Evolutionary conservation across 2,113 vertebrate genomes (phyloP).

Genomic region (Paratilapia polleni): DNA sequence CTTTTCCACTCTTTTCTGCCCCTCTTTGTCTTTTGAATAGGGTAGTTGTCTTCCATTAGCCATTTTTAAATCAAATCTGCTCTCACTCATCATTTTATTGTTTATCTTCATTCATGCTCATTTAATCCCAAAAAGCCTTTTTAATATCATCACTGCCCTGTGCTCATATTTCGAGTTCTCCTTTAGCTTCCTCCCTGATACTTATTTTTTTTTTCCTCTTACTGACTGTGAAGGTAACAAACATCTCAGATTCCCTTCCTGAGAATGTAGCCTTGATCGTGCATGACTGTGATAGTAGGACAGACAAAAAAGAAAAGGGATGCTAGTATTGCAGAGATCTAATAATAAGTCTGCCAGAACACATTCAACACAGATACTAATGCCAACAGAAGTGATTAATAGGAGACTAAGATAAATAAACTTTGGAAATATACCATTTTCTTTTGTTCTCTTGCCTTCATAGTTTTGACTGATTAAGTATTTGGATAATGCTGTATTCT

Average conservation of each 20-base stretch:
- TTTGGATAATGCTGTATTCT: not conserved
- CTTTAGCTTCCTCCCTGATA: not conserved
- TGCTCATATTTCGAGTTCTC: not conserved
- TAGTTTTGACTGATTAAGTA: not conserved
- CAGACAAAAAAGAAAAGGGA: not conserved
- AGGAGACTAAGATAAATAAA: too few relatives aligned
- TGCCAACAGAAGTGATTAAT: not conserved
- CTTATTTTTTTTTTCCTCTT: not conserved
- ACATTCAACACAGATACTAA: not conserved
- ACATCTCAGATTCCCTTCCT: not conserved
- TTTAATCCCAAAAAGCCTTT: not conserved
- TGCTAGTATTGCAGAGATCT: not conserved
- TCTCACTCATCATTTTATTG: not conserved
- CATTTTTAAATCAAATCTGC: not conserved
- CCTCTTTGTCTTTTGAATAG: not conserved
- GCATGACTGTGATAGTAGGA: not conserved
- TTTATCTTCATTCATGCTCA: not conserved
- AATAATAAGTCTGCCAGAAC: not conserved
- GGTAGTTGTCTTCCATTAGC: not conserved
- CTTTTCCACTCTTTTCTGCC: not conserved
- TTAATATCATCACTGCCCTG: not conserved
- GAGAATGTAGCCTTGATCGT: not conserved
- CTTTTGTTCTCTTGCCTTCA: too few relatives aligned
- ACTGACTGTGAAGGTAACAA: not conserved
- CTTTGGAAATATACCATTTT: too few relatives aligned